Evolutionary conservation across 1,140 invertebrate genomes (phyloP), one percentile per base, ranked within the genome.

Genomic region (Drosophila dunni): DNA sequence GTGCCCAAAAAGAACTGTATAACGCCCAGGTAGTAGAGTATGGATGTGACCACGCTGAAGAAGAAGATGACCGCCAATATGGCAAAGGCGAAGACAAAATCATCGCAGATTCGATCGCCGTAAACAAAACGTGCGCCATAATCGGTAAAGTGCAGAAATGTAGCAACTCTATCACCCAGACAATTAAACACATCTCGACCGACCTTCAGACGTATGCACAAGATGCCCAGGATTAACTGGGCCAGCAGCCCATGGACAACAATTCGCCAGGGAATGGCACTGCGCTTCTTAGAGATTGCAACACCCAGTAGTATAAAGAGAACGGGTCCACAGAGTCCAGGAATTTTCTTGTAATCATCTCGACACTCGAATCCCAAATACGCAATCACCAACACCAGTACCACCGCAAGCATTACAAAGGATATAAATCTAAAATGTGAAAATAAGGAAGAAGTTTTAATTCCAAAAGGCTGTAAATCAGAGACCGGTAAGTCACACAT

Each of bases 1-100:
- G 95, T 96, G 4, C 94, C 81, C 17, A 98, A 95, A 10, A 98
- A 83, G 93, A 94, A 95, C 93, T 98, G 97, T 94, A 99, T 96
- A 0, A 95, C 94, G 3, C 97, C 97, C 85, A 95, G 95, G 92
- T 97, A 97, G 92, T 97, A 98, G 13, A 98, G 92, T 7, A 98
- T 94, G 83, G 97, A 95, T 3, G 97, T 95, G 57, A 96, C 90
- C 84, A 97, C 97, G 79, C 96, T 96, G 82, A 98, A 96, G 93
- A 98, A 98, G 92, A 97, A 97, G 46, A 98, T 97, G 0, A 97
- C 96, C 0, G 97, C 95, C 13, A 98, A 92, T 0, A 95, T 97
- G 77, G 95, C 93, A 92, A 98, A 98, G 1, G 96, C 96, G 90
- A 97, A 98, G 1, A 97, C 94, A 40, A 78, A 91, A 1, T 93